Evolutionary conservation across 2,888 invertebrate genomes (phyloP).

Genomic region (Gandaritis pyraliata): DNA sequence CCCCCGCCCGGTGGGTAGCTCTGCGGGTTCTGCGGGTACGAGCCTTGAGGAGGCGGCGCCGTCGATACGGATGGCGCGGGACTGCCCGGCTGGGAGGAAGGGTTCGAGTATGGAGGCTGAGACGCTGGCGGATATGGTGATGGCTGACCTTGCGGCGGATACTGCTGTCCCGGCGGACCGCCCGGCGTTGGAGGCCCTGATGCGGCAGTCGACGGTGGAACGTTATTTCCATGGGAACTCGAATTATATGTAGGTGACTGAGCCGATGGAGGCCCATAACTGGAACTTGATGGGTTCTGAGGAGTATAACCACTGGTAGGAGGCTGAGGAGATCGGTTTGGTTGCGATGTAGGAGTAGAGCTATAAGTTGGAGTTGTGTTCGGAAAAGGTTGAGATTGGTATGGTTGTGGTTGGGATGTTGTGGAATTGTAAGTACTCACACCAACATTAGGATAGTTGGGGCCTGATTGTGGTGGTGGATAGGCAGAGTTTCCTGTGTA

Average conservation of each 20-base stretch:
- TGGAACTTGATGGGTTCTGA: slow-evolving; percentile 83
- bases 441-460: slow-evolving; percentile 78
- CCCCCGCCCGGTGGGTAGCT: slow-evolving; percentile 73
- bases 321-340: slow-evolving; percentile 84
- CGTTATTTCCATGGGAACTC: slow-evolving; percentile 82
- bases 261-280: slow-evolving; percentile 87
- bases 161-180: slow-evolving; percentile 86
- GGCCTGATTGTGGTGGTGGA: slow-evolving; percentile 73
- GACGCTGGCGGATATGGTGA: slow-evolving; percentile 86
- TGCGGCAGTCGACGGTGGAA: slow-evolving; percentile 77
- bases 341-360: slow-evolving; percentile 79
- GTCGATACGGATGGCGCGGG: slow-evolving; percentile 79
- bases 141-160: slow-evolving; percentile 86
- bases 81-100: slow-evolving; percentile 82
- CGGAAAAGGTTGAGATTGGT: slow-evolving; percentile 80
- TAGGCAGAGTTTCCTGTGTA: slow-evolving; percentile 78
- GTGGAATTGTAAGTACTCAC: slow-evolving; percentile 79
- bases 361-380: slow-evolving; percentile 82
- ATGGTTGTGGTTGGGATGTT: slow-evolving; percentile 76
- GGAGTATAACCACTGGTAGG: slow-evolving; percentile 81
- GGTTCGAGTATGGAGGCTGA: slow-evolving; percentile 84
- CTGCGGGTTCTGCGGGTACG: slow-evolving; percentile 83
- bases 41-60: slow-evolving; percentile 83
- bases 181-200: slow-evolving; percentile 78
- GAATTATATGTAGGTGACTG: slow-evolving; percentile 87